phyloP scores from a whole-genome alignment of 1,140 invertebrate genomes.

The Trichomalopsis sarcophagae region DNA sequence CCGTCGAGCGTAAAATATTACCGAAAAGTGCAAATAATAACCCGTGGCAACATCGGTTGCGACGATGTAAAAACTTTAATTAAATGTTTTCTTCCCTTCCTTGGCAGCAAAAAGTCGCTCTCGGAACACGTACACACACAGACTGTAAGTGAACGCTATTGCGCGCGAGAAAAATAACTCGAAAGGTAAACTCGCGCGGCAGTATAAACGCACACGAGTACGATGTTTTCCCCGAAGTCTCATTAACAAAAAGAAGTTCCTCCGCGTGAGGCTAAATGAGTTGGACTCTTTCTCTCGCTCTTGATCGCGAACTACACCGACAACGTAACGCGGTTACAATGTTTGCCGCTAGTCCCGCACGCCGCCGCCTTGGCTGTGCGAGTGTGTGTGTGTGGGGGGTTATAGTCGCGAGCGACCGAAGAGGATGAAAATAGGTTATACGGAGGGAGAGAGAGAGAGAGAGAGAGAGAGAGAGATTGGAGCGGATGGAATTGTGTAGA shows the following conservation, averaged over 20 bases:
- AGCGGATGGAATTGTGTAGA: no score
- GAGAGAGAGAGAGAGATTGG: neutral
- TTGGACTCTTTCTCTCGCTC: constrained; percentile 11
- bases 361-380: neutral
- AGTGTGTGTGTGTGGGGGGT: no score
- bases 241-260: constrained; percentile 24
- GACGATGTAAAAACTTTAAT: neutral
- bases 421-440: constrained; percentile 28
- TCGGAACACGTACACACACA: neutral
- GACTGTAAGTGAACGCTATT: neutral
- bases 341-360: constrained; percentile 16
- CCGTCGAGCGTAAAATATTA: neutral
- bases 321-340: constrained; percentile 41
- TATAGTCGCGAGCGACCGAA: neutral
- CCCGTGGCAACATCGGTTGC: neutral
- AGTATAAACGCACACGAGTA: neutral
- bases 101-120: neutral
- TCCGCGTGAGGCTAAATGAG: constrained; percentile 29
- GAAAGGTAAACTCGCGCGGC: neutral
- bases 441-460: neutral
- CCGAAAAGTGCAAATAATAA: neutral
- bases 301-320: constrained; percentile 34
- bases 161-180: constrained; percentile 12
- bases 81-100: neutral
- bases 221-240: neutral